Evolutionary conservation across 2,888 invertebrate species (phyloP).

Genomic region (Stenchaetothrips biformis): DNA sequence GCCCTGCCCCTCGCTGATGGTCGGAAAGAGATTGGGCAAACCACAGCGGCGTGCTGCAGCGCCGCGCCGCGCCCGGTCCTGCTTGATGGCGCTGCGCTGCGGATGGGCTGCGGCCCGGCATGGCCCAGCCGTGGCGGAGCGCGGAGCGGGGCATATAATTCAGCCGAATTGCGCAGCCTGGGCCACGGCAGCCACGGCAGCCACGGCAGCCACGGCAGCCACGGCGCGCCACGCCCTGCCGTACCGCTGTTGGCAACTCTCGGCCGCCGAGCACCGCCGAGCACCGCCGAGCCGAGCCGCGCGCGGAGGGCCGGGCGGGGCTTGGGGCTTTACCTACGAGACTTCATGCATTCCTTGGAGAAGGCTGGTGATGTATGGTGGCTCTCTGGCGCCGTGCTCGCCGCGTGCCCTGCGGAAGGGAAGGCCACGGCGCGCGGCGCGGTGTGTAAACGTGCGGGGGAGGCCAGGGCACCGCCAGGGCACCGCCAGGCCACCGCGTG

Average conservation of each 20-base stretch:
- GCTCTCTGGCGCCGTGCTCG: neutral
- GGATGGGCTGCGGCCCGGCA: no score
- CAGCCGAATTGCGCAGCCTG: neutral
- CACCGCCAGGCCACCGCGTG: neutral
- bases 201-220: no score
- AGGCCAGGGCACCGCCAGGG: neutral
- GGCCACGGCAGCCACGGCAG: no score
- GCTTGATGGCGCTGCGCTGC: no score
- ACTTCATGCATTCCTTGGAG: slow-evolving; percentile 20
- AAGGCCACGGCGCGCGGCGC: neutral
- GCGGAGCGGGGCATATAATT: neutral
- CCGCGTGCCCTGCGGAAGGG: neutral
- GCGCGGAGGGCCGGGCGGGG: neutral
- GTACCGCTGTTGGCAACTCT: neutral
- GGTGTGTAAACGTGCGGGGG: slow-evolving; percentile 2
- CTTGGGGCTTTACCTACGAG: neutral
- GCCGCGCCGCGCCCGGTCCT: no score
- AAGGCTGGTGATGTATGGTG: slow-evolving; percentile 13
- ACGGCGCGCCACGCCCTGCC: neutral
- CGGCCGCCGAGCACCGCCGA: neutral
- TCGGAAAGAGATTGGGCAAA: slow-evolving; percentile 9
- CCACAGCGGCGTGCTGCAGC: neutral
- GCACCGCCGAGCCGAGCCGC: neutral
- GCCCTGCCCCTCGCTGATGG: neutral
- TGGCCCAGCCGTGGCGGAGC: no score